A percentile compares a stretch with the other conserved stretches of the same genome.
Evolutionary conservation across 1,140 invertebrate genomes (phyloP).

Genomic region (Berghia stephanieae): DNA sequence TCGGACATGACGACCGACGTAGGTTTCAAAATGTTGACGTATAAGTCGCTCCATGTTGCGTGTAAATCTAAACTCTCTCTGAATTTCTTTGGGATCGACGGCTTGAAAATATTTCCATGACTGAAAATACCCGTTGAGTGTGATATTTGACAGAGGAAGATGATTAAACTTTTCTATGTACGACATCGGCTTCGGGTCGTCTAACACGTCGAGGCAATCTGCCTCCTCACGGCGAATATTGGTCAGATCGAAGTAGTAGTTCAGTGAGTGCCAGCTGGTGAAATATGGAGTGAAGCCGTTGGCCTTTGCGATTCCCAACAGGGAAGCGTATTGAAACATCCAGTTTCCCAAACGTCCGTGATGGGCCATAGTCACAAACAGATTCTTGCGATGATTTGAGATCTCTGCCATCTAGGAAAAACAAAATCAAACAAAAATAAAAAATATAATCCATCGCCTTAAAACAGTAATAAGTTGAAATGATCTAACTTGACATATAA

Average conservation of each 20-base stretch:
- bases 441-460: too few species aligned
- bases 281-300: constrained; percentile 27
- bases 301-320: constrained; percentile 25
- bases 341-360: constrained; percentile 28
- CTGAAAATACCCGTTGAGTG: constrained; percentile 27
- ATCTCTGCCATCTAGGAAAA: too few species aligned
- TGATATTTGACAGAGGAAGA: constrained; percentile 15
- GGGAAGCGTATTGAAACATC: constrained; percentile 24
- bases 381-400: too few species aligned
- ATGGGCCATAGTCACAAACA: constrained; percentile 13
- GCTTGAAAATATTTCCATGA: constrained; percentile 27
- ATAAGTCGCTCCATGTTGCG: not conserved
- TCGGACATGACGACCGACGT: constrained; percentile 1
- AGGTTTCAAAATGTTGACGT: not conserved
- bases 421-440: too few species aligned
- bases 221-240: not conserved
- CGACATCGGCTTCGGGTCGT: constrained; percentile 12
- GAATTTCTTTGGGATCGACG: constrained; percentile 13
- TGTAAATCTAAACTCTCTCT: constrained; percentile 8
- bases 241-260: not conserved
- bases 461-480: too few species aligned
- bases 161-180: constrained; percentile 21
- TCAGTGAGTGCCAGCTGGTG: not conserved
- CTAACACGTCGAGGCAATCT: constrained; percentile 7
- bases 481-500: too few species aligned